phyloP scores from a whole-genome alignment of 2,113 vertebrate species.

The Hyperopisus bebe region DNA sequence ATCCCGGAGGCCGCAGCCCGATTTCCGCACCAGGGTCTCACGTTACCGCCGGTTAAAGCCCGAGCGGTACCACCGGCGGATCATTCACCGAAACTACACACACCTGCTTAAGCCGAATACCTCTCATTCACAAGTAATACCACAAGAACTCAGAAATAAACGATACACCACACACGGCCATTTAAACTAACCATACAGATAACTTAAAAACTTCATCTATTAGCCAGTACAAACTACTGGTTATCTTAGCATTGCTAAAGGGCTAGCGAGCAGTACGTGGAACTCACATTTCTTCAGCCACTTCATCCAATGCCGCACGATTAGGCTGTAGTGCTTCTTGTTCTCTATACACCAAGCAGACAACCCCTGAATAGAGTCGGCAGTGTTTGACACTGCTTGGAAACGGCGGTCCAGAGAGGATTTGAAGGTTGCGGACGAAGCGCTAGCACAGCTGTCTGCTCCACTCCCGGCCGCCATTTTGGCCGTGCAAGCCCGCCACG shows the following conservation, averaged over 20 bases:
- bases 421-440: slow-evolving; percentile 67
- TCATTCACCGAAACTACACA: not conserved
- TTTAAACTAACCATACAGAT: not conserved
- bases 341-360: slow-evolving; percentile 91
- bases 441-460: slow-evolving; percentile 42
- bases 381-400: slow-evolving; percentile 79
- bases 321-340: slow-evolving; percentile 83
- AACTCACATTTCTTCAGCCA: slow-evolving; percentile 86
- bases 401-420: slow-evolving; percentile 76
- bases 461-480: slow-evolving; percentile 81
- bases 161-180: not conserved
- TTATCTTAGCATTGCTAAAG: not conserved
- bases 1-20: not conserved
- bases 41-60: not conserved
- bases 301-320: slow-evolving; percentile 88
- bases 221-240: not conserved
- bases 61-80: not conserved
- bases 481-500: not conserved
- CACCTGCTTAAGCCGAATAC: not conserved
- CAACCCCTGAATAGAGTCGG: slow-evolving; percentile 92
- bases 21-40: not conserved
- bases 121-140: not conserved
- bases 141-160: not conserved
- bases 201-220: not conserved
- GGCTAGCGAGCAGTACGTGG: not conserved